Percentiles rank a stretch among this genome's conserved stretches.
phyloP scores from a whole-genome alignment of 64 coral and sea anemone genomes.

The Catalaphyllia jardinei region DNA sequence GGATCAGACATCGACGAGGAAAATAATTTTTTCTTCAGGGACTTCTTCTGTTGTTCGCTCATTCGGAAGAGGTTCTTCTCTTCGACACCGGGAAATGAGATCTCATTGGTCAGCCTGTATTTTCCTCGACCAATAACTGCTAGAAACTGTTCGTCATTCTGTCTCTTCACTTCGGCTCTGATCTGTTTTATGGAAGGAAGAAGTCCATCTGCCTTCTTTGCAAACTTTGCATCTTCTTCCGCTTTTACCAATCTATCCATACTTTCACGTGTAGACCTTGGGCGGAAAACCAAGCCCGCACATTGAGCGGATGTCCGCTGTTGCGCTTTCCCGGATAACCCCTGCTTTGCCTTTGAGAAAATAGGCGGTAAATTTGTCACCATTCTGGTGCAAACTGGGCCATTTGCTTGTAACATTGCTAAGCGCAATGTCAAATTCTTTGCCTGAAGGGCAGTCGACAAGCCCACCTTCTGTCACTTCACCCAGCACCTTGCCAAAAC shows the following conservation, averaged over 20 bases:
- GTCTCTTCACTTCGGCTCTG: slow-evolving; percentile 42
- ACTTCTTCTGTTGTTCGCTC: slow-evolving; percentile 53
- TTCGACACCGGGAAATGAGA: slow-evolving; percentile 30
- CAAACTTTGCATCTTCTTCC: slow-evolving; percentile 31
- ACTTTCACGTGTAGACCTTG: slow-evolving; percentile 46
- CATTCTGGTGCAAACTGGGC: slow-evolving; percentile 11
- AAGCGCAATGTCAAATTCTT: slow-evolving; percentile 31
- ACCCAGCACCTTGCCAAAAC: slow-evolving; percentile 34
- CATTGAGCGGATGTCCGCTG: slow-evolving; percentile 47
- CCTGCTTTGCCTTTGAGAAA: slow-evolving; percentile 46
- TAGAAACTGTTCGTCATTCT: slow-evolving; percentile 62
- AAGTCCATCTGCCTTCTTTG: slow-evolving; percentile 38
- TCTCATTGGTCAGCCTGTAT: slow-evolving; percentile 46
- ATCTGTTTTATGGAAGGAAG: slow-evolving; percentile 30
- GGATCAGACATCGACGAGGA: slow-evolving; percentile 37
- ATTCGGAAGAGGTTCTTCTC: slow-evolving; percentile 64
- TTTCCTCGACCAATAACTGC: slow-evolving; percentile 64
- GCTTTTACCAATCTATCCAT: slow-evolving; percentile 56
- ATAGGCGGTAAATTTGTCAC: slow-evolving; percentile 22
- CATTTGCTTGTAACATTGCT: not conserved
- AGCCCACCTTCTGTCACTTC: slow-evolving; percentile 10
- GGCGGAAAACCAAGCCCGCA: slow-evolving; percentile 51
- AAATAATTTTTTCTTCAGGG: slow-evolving; percentile 59
- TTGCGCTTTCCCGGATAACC: slow-evolving; percentile 36
- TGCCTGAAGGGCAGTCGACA: slow-evolving; percentile 20